Percentiles rank a stretch among this genome's conserved stretches.
phyloP scores from a whole-genome alignment of 2,888 invertebrate species.

The Microplitis deprimator region DNA sequence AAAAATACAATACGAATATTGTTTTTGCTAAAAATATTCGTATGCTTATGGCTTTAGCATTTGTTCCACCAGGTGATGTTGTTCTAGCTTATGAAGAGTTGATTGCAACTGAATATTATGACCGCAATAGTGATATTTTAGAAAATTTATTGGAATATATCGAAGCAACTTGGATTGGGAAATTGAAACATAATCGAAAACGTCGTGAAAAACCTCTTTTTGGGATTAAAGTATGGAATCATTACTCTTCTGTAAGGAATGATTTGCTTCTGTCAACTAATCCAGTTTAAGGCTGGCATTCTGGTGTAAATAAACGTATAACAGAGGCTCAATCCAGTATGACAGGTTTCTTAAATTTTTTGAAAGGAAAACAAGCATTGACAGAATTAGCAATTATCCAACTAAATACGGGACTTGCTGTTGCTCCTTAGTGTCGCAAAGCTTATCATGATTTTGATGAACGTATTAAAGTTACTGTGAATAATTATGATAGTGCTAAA shows the following conservation, averaged over 20 bases:
- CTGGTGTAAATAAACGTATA: too few relatives aligned
- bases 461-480: too few relatives aligned
- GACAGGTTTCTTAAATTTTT: too few relatives aligned
- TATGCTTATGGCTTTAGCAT: slow-evolving; percentile 13
- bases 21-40: slow-evolving; percentile 6
- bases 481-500: too few relatives aligned
- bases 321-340: too few relatives aligned
- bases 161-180: slow-evolving; percentile 8
- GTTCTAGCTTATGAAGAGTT: background rate
- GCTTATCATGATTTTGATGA: too few relatives aligned
- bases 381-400: too few relatives aligned
- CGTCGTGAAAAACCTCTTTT: background rate
- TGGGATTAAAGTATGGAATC: slow-evolving; percentile 8
- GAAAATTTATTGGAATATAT: slow-evolving; percentile 8
- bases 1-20: background rate
- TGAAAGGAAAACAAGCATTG: too few relatives aligned
- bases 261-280: too few relatives aligned
- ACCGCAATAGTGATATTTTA: background rate
- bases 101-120: background rate
- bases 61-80: background rate
- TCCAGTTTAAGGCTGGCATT: too few relatives aligned
- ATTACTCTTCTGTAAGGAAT: background rate
- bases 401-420: too few relatives aligned
- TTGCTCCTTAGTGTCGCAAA: too few relatives aligned
- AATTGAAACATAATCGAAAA: background rate